Evolutionary conservation across 1,140 invertebrate genomes (phyloP).

Genomic region (Acromyrmex echinatior): DNA sequence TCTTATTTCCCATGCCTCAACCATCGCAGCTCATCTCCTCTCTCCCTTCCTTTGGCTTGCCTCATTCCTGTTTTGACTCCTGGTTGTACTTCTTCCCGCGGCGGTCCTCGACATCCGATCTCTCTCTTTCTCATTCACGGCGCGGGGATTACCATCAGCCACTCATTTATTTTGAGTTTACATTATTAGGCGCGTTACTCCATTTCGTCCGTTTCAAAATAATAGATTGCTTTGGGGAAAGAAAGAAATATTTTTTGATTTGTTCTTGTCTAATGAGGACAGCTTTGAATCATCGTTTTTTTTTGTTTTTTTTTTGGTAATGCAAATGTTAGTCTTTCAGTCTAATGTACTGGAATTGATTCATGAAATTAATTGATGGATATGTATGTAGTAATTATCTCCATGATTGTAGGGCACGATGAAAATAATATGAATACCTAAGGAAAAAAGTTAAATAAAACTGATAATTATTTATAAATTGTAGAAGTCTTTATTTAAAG

Average conservation of each 20-base stretch:
- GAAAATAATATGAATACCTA: no score
- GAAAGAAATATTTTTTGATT: slow-evolving; percentile 59
- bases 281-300: background rate
- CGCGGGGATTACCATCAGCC: slow-evolving; percentile 71
- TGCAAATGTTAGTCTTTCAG: background rate
- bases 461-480: no score
- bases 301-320: background rate
- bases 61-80: slow-evolving; percentile 34
- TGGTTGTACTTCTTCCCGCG: slow-evolving; percentile 17
- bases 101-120: slow-evolving; percentile 17
- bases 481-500: no score
- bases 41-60: slow-evolving; percentile 37
- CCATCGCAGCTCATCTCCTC: slow-evolving; percentile 62
- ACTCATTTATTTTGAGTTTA: slow-evolving; percentile 79
- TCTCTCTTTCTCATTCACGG: slow-evolving; percentile 14
- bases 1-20: slow-evolving; percentile 78
- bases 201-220: slow-evolving; percentile 79
- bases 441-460: no score
- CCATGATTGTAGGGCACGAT: background rate
- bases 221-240: slow-evolving; percentile 78
- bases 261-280: slow-evolving; percentile 5
- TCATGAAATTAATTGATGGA: no score
- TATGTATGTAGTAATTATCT: background rate
- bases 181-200: slow-evolving; percentile 83
- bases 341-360: background rate